These are phyloP conservation scores for Cephus rjabovi DNA, from an alignment of 2,888 invertebrate species.

Conservation along the genomic window DNA sequence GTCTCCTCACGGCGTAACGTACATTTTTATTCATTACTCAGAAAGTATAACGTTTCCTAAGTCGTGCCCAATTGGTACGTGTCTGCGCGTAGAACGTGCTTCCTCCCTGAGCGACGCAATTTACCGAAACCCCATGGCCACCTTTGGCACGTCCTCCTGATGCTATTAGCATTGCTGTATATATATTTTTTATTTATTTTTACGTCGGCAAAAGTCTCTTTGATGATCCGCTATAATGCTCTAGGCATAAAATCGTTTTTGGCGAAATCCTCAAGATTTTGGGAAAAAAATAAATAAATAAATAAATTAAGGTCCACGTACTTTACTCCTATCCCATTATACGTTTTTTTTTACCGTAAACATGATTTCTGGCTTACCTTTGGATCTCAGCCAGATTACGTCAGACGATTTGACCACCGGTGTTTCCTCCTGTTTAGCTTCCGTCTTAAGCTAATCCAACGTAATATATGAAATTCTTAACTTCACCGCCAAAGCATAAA, in stretches of 20 bases:
- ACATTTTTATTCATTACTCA: not conserved
- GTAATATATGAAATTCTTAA: not conserved
- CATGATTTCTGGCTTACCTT: not conserved
- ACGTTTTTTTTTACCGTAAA: not conserved
- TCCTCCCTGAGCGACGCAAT: not conserved
- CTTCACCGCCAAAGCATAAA: not conserved
- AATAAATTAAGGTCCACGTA: not conserved
- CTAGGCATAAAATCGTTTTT: not conserved
- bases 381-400: not conserved
- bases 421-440: not conserved
- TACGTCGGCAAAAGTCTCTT: not conserved
- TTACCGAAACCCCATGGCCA: not conserved
- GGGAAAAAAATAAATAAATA: not conserved
- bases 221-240: not conserved
- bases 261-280: not conserved
- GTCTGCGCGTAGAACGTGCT: not conserved
- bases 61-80: not conserved
- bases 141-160: not conserved
- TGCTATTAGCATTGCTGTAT: not conserved
- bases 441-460: not conserved
- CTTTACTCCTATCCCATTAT: not conserved
- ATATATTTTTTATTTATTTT: not conserved
- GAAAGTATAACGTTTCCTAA: not conserved
- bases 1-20: not conserved
- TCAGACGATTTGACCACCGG: not conserved